Base-by-base conservation (phyloP, 2,888 invertebrate species). In the Caenorhabditis panamensis region DNA sequence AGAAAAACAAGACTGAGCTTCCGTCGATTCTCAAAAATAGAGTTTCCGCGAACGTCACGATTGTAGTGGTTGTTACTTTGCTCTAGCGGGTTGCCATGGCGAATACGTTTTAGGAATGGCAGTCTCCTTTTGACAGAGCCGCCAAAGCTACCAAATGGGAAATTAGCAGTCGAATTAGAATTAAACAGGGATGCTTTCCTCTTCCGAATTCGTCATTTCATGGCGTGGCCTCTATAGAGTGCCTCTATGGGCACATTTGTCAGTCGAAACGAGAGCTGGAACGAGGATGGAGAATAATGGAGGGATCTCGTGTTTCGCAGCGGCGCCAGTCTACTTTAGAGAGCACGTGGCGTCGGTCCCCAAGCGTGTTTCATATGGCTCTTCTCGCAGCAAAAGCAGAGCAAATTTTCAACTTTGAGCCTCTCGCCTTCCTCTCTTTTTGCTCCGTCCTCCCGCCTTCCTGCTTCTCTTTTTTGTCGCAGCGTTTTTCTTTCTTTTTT, bases 371-470 rank as follows among this genome's bases (percentile, higher is more conserved):
- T 51, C 58, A 64, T 24, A 62, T 54, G 71, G 54, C 26, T 62
- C 56, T 26, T 3, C 56, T 37, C 20, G 5, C 41, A 11, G 5
- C 5, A 18, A 31, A 22, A 28, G 66, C 31, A 24, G 44, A 26
- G 58, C 73, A 73, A 64, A 73, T 64, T 64, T 71, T 66, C 64
- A 64, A 71, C 78, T 71, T 66, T 71, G 71, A 64, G 62, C 71
- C 69, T 61, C 56, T 47, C 64, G 44, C 26, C 28, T 36, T 20
- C 28, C 31, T 26, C 20, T 77, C 44, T 75, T 62, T 67, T 68
- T 54, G 37, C 22, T 54, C 28, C 37, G 13, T 31, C 22, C 56
- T 56, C 37, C 26, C 36, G 4, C 41, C 53, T 59, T 51, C 20
- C 59, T 47, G 2, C 58, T 20, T 18, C 20, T 6, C 9, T n/a